Base-by-base conservation (phyloP, 2,113 vertebrate species). In the Hypanus sabinus region DNA sequence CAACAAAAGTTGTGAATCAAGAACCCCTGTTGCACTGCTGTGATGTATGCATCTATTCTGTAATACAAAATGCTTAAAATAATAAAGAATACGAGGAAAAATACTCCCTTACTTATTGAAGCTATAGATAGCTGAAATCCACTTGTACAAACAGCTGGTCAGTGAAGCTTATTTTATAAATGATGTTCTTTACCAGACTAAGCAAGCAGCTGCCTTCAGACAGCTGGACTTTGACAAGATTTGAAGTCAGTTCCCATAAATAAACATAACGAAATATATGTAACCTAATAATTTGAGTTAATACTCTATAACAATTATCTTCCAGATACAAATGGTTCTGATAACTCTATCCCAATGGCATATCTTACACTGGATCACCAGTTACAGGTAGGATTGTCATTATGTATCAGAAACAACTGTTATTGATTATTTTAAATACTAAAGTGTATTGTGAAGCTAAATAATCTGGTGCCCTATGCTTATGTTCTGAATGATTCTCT, bases 271-370 rank as follows among this genome's bases (percentile, higher is more conserved):
- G 55, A 38, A 93, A 93, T 73, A 73, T 93, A 73, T 68, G 33
- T n/a, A 62, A 33, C 77, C 22, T 94, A 62, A 94, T 62, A 60
- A 30, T 94, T 80, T 94, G 62, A 94, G 33, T 80, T 94, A 55
- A 70, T 71, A 36, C 20, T 94, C 16, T 73, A 46, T 46, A 16
- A 36, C 36, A 75, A 80, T 90, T 65, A 94, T 36, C 83, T 93
- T 71, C 68, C 96, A 99, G 99, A 99, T 96, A 98, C 98, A 95
- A 99, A 99, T 95, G 98, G 99, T 94, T 99, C 99, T 90, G 98
- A 99, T 97, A 99, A 99, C 97, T 99, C 99, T 94, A 99, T 99
- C 96, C 99, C 99, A 96, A 99, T 99, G 99, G 98, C 99, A 1
- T 99, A 99, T 96, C 98, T 99, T 95, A 99, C 99, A 83, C 97